Conservation (phyloP, 64 coral and sea anemone genomes). For the Hydrozoanthus tunicans region DNA sequence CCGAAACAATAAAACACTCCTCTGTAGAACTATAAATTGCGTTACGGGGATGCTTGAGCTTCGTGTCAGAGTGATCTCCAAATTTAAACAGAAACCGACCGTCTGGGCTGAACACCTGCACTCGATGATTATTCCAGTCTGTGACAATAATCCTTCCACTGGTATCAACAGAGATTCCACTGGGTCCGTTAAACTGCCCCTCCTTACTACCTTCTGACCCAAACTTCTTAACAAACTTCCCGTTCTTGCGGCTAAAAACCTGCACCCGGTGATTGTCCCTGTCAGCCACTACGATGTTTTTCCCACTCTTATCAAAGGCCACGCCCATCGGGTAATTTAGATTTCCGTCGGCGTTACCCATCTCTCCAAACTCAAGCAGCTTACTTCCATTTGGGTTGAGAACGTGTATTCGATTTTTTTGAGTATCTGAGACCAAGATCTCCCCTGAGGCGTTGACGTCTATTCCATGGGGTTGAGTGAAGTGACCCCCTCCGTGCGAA, state of each 20-base stretch:
- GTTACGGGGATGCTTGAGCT: constrained; percentile 37
- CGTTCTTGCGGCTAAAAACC: constrained; percentile 45
- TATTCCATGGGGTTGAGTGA: constrained; percentile 48
- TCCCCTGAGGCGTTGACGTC: constrained; percentile 8
- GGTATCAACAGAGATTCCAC: constrained; percentile 37
- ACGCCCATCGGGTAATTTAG: constrained; percentile 42
- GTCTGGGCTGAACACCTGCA: constrained; percentile 43
- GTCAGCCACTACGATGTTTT: constrained; percentile 36
- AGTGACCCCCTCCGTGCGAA: constrained; percentile 27
- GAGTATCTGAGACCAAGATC: constrained; percentile 43
- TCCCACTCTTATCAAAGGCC: constrained; percentile 53
- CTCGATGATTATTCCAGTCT: constrained; percentile 34
- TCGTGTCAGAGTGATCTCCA: constrained; percentile 27
- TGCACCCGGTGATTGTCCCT: constrained; percentile 44
- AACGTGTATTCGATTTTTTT: constrained; percentile 42
- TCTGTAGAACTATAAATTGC: constrained; percentile 22
- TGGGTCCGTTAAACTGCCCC: neutral
- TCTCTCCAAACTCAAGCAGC: constrained; percentile 49
- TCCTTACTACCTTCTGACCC: constrained; percentile 21
- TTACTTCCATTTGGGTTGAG: constrained; percentile 42
- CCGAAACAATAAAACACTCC: constrained; percentile 54
- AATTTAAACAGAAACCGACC: constrained; percentile 46
- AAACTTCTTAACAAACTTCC: constrained; percentile 57
- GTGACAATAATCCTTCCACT: constrained; percentile 43
- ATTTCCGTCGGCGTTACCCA: constrained; percentile 31